Percentiles rank a stretch among this genome's conserved stretches.
Conservation (phyloP, 1,140 invertebrate species). For the Orussus abietinus region DNA sequence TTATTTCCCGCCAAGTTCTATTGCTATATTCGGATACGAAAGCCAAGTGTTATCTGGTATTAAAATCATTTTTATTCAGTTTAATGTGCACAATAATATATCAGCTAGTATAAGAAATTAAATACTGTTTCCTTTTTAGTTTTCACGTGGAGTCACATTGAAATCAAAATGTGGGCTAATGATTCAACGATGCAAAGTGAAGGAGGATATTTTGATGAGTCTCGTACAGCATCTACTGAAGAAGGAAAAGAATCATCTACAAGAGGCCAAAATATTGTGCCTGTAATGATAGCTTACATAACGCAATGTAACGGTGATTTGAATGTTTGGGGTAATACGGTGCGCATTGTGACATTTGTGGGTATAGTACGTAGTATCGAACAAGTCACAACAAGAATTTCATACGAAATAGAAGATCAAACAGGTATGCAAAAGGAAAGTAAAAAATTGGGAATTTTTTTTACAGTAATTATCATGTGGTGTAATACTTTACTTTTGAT, state of each 20-base stretch:
- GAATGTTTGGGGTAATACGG: constrained; percentile 26
- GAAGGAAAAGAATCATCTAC: constrained; percentile 21
- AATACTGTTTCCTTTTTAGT: no score
- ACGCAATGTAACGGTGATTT: constrained; percentile 20
- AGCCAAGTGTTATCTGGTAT: no score
- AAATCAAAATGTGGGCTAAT: no score
- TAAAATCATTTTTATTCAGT: no score
- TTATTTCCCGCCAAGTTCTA: no score
- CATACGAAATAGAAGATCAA: constrained; percentile 41
- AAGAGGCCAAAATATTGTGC: constrained; percentile 31
- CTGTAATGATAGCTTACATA: constrained; percentile 32
- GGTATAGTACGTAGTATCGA: constrained; percentile 34
- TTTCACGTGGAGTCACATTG: no score
- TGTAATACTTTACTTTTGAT: background rate
- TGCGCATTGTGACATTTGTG: constrained; percentile 29
- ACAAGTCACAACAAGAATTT: constrained; percentile 37
- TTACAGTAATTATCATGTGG: background rate
- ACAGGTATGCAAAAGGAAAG: constrained; percentile 32
- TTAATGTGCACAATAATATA: no score
- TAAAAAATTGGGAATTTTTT: background rate
- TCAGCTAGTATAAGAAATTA: no score
- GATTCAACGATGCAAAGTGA: no score
- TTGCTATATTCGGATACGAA: no score
- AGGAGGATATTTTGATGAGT: no score
- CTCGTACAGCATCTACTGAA: no score